phyloP scores from a whole-genome alignment of 1,140 invertebrate genomes.

The Chironomus striatipennis region DNA sequence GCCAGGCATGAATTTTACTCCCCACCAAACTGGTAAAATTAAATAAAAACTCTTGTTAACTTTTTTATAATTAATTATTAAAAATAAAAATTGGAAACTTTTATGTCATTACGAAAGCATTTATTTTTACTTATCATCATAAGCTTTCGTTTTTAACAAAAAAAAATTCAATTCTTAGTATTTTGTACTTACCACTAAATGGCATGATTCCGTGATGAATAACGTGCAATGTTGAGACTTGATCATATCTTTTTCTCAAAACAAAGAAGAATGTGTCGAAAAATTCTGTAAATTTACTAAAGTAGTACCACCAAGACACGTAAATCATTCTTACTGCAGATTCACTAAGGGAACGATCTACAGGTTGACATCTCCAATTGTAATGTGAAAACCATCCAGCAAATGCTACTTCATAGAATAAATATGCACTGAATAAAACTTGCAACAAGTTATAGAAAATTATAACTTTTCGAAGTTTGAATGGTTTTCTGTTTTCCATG shows the following conservation, averaged over 20 bases:
- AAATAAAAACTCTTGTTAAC: background rate
- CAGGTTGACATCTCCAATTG: slow-evolving; percentile 79
- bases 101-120: background rate
- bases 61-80: slow-evolving; percentile 25
- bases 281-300: slow-evolving; percentile 74
- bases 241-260: slow-evolving; percentile 66
- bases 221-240: slow-evolving; percentile 71
- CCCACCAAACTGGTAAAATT: slow-evolving; percentile 65
- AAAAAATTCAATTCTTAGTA: background rate
- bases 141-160: no score
- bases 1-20: slow-evolving; percentile 78
- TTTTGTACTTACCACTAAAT: slow-evolving; percentile 35
- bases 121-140: no score
- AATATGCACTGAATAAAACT: slow-evolving; percentile 74
- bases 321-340: slow-evolving; percentile 69
- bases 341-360: slow-evolving; percentile 70
- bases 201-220: slow-evolving; percentile 85
- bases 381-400: slow-evolving; percentile 65
- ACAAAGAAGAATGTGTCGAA: slow-evolving; percentile 73
- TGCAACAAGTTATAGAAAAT: slow-evolving; percentile 81
- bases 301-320: slow-evolving; percentile 71
- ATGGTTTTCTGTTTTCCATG: slow-evolving; percentile 86
- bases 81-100: background rate
- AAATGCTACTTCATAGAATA: slow-evolving; percentile 65
- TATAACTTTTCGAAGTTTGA: slow-evolving; percentile 67